These are phyloP conservation scores for Mellivora capensis DNA, from an alignment of 2,113 vertebrate species.

Conservation along the genomic window DNA sequence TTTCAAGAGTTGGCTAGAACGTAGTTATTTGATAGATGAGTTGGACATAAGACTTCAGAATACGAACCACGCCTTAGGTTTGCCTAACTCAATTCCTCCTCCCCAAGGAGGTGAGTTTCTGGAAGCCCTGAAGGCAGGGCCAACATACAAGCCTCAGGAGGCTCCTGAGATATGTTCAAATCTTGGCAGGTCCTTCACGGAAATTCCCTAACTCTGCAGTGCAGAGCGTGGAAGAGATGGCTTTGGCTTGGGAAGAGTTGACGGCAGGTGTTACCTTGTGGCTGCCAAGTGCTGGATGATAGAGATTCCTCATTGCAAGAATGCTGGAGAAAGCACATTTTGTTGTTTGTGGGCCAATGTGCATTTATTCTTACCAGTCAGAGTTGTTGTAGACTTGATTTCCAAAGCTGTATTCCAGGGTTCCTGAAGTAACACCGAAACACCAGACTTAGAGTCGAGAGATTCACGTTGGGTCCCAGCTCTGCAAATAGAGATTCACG, in stretches of 20 bases:
- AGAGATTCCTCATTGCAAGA: neutral
- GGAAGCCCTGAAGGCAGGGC: constrained; percentile 4
- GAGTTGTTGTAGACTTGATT: constrained; percentile 21
- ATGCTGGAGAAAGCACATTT: constrained; percentile 11
- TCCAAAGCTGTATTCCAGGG: neutral
- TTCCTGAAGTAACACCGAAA: neutral
- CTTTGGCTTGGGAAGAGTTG: constrained; percentile 9
- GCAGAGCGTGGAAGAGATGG: neutral
- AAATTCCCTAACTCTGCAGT: neutral
- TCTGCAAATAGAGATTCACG: too few relatives aligned
- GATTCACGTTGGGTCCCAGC: too few relatives aligned
- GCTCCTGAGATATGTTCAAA: neutral
- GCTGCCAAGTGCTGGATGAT: constrained; percentile 44
- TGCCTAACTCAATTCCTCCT: neutral
- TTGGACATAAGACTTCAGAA: neutral
- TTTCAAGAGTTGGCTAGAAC: constrained; percentile 44
- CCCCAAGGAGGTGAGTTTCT: neutral
- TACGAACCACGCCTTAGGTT: neutral
- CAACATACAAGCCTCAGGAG: neutral
- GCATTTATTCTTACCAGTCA: neutral
- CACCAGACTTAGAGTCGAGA: too few relatives aligned
- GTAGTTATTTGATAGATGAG: constrained; percentile 7
- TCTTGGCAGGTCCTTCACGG: neutral
- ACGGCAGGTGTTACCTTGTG: constrained; percentile 41
- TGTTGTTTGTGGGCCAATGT: neutral